Base-by-base conservation (phyloP, 1,140 invertebrate species). In the Eueides isabella region DNA sequence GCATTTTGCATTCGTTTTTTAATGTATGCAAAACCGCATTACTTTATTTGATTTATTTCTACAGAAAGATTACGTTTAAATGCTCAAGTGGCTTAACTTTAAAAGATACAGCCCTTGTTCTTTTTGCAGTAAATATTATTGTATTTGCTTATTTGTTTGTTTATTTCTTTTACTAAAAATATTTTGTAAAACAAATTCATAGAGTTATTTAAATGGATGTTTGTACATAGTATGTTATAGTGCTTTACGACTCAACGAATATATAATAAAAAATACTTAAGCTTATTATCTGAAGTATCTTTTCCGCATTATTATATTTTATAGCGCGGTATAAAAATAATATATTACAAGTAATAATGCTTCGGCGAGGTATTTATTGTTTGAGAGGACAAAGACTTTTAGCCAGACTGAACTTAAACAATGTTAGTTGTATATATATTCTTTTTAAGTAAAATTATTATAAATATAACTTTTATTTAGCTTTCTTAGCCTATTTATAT, bases 1-100 rank as follows among this genome's bases (percentile, higher is more conserved):
- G 68, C 35, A 71, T 75, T 75, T 75, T 75, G 74, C 69, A 75
- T 75, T 67, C 33, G 41, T 67, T 75, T 75, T 75, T 75, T 67
- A 71, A 75, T 71, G 69, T 71, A 75, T 75, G 65, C 74, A 67
- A 75, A 38, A 67, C 69, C 33, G 64, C 63, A 75, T 71, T 67
- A 41, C 30, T 61, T 66, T 63, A 65, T 73, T 75, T 71, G 64
- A 75, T 75, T 71, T 71, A 71, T 71, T 75, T 74, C 30, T 29
- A 71, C 62, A 63, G 61, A 12, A 38, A 68, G 61, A 33, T 33
- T 74, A 68, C 7, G 28, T 31, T 63, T 63, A 19, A 63, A 63
- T n/a, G 29, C 48, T 6, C 19, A 30, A 63, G 61, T 28, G 28
- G 61, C 61, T 63, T 31, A 23, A 26, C 19, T 23, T n/a, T 55